Evolutionary conservation across 2,113 vertebrate species (phyloP).

Genomic region (Pseudolaguvia tuberculata): DNA sequence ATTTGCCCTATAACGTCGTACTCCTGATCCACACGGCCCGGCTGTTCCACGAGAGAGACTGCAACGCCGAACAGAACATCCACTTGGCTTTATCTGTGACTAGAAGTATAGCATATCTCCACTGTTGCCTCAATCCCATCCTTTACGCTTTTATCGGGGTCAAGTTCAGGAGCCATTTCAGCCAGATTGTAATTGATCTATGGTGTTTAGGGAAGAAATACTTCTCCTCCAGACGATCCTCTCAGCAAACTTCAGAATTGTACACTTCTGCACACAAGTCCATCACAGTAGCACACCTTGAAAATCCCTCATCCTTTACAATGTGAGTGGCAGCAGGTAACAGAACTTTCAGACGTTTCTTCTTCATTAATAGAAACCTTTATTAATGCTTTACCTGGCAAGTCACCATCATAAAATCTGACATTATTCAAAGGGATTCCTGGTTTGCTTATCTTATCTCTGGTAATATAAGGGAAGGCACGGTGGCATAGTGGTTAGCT

Average conservation of each 20-base stretch:
- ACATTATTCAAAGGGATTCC: background rate
- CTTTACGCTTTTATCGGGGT: conserved; percentile 91
- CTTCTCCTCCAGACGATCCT: conserved; percentile 53
- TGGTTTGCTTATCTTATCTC: background rate
- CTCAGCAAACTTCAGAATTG: conserved; percentile 65
- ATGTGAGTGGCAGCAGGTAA: conserved; percentile 25
- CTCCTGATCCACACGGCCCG: conserved; percentile 67
- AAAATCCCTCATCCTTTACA: conserved; percentile 76
- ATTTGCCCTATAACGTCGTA: conserved; percentile 81
- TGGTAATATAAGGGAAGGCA: background rate
- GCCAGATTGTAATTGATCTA: conserved; percentile 70
- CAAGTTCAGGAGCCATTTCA: conserved; percentile 83
- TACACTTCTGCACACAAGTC: conserved; percentile 63
- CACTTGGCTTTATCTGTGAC: conserved; percentile 57
- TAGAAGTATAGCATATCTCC: conserved; percentile 81
- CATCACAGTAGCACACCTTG: conserved; percentile 62
- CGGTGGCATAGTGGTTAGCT: no score
- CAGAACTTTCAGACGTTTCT: background rate
- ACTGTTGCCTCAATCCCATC: conserved; percentile 88
- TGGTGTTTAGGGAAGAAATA: conserved; percentile 73
- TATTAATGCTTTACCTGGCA: background rate
- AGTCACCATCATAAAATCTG: no score
- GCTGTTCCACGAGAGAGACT: conserved; percentile 65
- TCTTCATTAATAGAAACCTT: background rate
- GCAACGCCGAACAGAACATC: conserved; percentile 54